These are phyloP conservation scores for Tenthredo amoena DNA, from an alignment of 2,888 invertebrate genomes.

Conservation along the genomic window DNA sequence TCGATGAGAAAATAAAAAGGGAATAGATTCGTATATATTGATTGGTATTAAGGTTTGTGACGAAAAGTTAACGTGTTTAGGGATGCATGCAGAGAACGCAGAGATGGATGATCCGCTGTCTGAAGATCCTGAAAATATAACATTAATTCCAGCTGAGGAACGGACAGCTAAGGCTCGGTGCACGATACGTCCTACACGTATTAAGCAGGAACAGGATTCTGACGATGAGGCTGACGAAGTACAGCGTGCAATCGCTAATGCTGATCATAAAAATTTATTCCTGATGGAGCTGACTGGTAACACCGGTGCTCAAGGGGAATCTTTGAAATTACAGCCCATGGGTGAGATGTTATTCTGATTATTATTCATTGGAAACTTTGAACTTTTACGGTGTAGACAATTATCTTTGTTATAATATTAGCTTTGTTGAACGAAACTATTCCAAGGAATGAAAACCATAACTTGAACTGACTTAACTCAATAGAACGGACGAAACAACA, in stretches of 20 bases:
- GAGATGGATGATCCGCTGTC: constrained; percentile 73
- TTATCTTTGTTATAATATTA: background rate
- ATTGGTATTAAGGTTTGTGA: background rate
- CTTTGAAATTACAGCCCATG: constrained; percentile 68
- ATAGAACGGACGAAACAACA: background rate
- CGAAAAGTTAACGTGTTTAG: constrained; percentile 58
- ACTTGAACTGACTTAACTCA: background rate
- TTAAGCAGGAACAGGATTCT: constrained; percentile 76
- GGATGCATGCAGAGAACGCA: constrained; percentile 74
- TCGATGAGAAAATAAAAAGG: background rate
- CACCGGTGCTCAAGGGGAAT: constrained; percentile 65
- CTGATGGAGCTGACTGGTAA: constrained; percentile 74
- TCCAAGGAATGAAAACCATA: too few relatives aligned
- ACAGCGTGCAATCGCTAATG: constrained; percentile 70
- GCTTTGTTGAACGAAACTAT: too few relatives aligned
- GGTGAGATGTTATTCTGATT: constrained; percentile 55
- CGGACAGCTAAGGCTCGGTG: constrained; percentile 75
- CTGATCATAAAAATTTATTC: constrained; percentile 73
- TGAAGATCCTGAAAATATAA: constrained; percentile 79
- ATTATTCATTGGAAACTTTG: background rate
- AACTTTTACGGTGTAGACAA: background rate
- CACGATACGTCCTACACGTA: constrained; percentile 74
- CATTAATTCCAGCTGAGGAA: constrained; percentile 76
- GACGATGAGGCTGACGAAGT: constrained; percentile 75
- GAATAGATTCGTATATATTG: background rate